These are phyloP conservation scores for Pegoplata infirma DNA, from an alignment of 2,888 invertebrate genomes.

Conservation along the genomic window DNA sequence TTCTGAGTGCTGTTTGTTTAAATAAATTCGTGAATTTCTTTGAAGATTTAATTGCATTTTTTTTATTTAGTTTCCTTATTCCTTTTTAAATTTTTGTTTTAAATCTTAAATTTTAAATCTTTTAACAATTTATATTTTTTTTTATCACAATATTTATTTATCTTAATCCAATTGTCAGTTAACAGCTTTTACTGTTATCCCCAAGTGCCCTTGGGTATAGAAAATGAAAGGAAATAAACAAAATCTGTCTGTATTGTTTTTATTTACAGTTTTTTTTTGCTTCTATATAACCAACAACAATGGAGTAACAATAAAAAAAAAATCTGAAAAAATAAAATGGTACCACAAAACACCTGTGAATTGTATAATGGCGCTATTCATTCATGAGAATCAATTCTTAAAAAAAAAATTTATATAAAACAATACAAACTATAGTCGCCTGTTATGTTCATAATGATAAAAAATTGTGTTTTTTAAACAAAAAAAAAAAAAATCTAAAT, in stretches of 20 bases:
- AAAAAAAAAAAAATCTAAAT: no score
- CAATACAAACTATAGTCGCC: no score
- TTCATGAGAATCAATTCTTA: constrained; percentile 11
- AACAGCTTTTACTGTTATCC: constrained; percentile 5
- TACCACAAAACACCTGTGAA: constrained; percentile 44
- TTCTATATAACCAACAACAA: background rate
- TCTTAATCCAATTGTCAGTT: constrained; percentile 25
- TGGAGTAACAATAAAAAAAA: background rate
- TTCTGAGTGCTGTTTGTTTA: no score
- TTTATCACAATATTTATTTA: background rate
- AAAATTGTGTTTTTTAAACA: no score
- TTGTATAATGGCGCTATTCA: constrained; percentile 11
- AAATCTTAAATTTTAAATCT: background rate
- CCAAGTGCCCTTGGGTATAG: background rate
- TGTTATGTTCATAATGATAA: no score
- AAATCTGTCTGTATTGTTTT: background rate
- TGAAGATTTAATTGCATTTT: no score
- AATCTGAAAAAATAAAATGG: constrained; percentile 2
- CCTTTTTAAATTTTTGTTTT: no score
- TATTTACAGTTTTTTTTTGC: background rate
- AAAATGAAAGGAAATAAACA: background rate
- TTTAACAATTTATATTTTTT: background rate
- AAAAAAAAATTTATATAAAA: background rate
- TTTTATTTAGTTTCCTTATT: no score
- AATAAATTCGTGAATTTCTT: no score